These are phyloP conservation scores for Psittacula cyanocephala DNA, from an alignment of 2,113 vertebrate species.

Conservation along the genomic window DNA sequence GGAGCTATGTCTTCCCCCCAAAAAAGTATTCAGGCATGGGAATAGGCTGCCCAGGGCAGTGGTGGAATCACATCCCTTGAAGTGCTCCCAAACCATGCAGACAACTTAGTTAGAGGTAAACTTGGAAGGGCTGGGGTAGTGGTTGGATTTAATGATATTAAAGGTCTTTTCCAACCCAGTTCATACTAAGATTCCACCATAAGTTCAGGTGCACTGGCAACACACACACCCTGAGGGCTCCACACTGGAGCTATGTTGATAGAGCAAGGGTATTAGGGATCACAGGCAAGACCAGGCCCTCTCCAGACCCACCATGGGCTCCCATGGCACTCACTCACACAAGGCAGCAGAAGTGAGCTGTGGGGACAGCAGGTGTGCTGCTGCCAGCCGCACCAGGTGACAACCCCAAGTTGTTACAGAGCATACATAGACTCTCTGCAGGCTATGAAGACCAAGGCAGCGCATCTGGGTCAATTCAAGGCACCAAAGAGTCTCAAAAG, in stretches of 20 bases:
- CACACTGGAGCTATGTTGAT: not conserved
- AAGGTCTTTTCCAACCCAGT: too few relatives aligned
- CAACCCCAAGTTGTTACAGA: not conserved
- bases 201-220: too few relatives aligned
- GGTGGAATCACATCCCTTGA: too few relatives aligned
- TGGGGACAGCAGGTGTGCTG: accelerated
- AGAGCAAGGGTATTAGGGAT: not conserved
- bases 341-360: not conserved
- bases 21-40: too few relatives aligned
- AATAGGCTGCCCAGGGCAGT: too few relatives aligned
- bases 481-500: accelerated
- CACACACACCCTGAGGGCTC: not conserved
- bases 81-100: too few relatives aligned
- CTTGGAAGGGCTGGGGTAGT: too few relatives aligned
- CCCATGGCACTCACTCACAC: not conserved
- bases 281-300: too few relatives aligned
- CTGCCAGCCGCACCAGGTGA: not conserved
- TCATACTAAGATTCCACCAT: too few relatives aligned
- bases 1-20: too few relatives aligned
- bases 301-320: not conserved
- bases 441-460: accelerated
- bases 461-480: accelerated
- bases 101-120: too few relatives aligned
- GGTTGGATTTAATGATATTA: too few relatives aligned
- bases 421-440: not conserved